Evolutionary conservation across 1,140 invertebrate genomes (phyloP).

Genomic region (Camponotus pennsylvanicus): DNA sequence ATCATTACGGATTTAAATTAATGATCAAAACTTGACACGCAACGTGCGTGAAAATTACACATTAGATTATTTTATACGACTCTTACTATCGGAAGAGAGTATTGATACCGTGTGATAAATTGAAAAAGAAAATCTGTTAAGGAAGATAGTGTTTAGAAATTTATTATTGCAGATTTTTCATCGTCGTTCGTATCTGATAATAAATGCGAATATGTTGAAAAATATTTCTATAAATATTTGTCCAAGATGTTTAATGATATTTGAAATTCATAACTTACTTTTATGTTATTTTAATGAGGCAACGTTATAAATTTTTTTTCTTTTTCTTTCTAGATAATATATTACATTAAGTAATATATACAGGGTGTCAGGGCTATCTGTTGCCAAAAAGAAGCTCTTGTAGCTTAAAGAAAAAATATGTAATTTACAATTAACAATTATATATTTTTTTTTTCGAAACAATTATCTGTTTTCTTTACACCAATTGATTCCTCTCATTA

Average conservation of each 20-base stretch:
- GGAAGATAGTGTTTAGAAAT: neutral
- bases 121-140: neutral
- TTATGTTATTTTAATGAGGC: neutral
- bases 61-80: neutral
- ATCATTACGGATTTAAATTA: conserved; percentile 17
- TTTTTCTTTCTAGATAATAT: too few relatives aligned
- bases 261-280: neutral
- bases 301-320: neutral
- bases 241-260: neutral
- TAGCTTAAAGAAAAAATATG: too few relatives aligned
- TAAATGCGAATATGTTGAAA: neutral
- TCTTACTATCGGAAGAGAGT: neutral
- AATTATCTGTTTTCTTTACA: too few relatives aligned
- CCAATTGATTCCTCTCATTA: too few relatives aligned
- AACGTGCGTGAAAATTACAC: too few relatives aligned
- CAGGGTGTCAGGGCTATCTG: too few relatives aligned
- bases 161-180: neutral
- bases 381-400: too few relatives aligned
- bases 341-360: too few relatives aligned
- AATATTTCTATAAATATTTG: neutral
- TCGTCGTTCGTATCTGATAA: neutral
- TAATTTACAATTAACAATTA: too few relatives aligned
- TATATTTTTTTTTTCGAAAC: too few relatives aligned
- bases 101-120: neutral
- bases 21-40: neutral